phyloP scores from a whole-genome alignment of 2,888 invertebrate species.

The Catocala nupta region DNA sequence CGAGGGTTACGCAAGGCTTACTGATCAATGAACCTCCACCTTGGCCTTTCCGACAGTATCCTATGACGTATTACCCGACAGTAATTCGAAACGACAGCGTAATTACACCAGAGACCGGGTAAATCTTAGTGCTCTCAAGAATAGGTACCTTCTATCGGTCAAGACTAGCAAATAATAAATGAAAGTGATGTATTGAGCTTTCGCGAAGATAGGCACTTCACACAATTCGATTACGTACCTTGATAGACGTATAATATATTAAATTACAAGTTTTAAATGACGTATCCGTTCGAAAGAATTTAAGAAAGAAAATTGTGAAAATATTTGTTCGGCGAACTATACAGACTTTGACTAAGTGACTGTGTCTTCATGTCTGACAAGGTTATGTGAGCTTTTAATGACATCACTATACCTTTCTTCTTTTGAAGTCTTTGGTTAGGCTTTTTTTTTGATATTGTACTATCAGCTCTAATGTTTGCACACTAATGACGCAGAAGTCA shows the following conservation, averaged over 20 bases:
- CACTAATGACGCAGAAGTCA: too few species aligned
- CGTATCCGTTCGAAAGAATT: conserved; percentile 1
- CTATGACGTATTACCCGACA: conserved; percentile 16
- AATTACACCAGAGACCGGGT: conserved; percentile 36
- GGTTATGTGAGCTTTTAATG: background rate
- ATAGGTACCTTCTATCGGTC: conserved; percentile 30
- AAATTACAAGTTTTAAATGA: conserved; percentile 16
- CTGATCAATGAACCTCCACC: conserved; percentile 38
- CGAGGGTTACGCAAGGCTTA: conserved; percentile 10
- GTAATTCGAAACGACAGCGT: conserved; percentile 33
- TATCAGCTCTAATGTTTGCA: too few species aligned
- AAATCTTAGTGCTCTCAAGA: conserved; percentile 28
- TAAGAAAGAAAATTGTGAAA: background rate
- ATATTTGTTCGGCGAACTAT: background rate
- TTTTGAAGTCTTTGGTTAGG: too few species aligned
- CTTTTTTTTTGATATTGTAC: too few species aligned
- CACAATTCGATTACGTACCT: conserved; percentile 15
- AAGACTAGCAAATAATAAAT: conserved; percentile 36
- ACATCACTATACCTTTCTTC: too few species aligned
- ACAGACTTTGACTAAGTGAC: conserved; percentile 4
- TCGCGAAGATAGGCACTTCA: conserved; percentile 12
- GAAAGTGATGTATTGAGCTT: conserved; percentile 37
- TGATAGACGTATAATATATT: conserved; percentile 6
- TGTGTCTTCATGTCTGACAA: background rate
- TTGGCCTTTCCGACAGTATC: conserved; percentile 7